Evolutionary conservation across 2,888 invertebrate genomes (phyloP).

Genomic region (Serripes groenlandicus): DNA sequence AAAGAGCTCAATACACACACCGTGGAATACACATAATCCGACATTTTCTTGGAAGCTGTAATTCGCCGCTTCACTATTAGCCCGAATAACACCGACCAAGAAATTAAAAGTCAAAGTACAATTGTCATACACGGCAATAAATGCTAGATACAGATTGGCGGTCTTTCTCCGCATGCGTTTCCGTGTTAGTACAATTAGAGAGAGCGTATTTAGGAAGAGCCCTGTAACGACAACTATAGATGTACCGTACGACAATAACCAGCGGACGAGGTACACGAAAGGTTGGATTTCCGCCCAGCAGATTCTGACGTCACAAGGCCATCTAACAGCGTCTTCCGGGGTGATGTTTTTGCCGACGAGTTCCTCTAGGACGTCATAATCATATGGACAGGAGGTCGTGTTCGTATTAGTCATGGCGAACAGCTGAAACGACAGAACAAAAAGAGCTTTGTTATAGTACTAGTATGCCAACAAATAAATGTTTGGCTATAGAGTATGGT

Average conservation of each 20-base stretch:
- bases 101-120: slow-evolving; percentile 69
- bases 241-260: slow-evolving; percentile 69
- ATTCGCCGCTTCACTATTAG: slow-evolving; percentile 57
- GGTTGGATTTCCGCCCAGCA: slow-evolving; percentile 62
- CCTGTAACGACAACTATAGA: slow-evolving; percentile 58
- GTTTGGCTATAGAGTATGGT: too few species aligned
- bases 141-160: slow-evolving; percentile 64
- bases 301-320: slow-evolving; percentile 70
- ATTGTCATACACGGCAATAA: slow-evolving; percentile 66
- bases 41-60: slow-evolving; percentile 44
- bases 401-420: background rate
- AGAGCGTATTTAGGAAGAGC: slow-evolving; percentile 57
- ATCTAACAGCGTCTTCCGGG: slow-evolving; percentile 40
- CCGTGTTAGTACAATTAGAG: slow-evolving; percentile 59
- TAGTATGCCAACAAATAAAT: too few species aligned
- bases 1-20: slow-evolving; percentile 70
- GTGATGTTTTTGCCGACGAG: slow-evolving; percentile 58
- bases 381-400: slow-evolving; percentile 39
- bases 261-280: slow-evolving; percentile 60
- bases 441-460: too few species aligned
- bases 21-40: slow-evolving; percentile 67
- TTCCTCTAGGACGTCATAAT: slow-evolving; percentile 58
- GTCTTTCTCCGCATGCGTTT: slow-evolving; percentile 66
- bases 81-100: slow-evolving; percentile 70
- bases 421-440: background rate